Evolutionary conservation across 2,113 vertebrate species (phyloP), one percentile per base, ranked within the genome.

Genomic region (Myrmecobius fasciatus): DNA sequence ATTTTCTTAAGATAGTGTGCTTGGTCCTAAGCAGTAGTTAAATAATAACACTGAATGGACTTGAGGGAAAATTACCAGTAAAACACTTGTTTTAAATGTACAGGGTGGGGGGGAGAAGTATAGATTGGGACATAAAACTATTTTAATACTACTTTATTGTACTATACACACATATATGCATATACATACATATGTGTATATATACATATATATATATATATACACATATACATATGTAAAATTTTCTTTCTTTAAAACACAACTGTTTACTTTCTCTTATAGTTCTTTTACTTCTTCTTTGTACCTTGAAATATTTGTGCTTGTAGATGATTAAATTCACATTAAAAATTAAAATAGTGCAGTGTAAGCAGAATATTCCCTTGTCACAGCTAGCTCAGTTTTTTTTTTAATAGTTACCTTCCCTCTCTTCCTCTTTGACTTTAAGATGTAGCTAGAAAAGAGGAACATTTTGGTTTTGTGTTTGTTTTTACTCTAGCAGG

Each of bases 351-450:
- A 83, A 83, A 83, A 43, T 43, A 43, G 36, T 43, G 2, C 36
- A 43, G 6, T 92, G 92, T 54, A 92, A 94, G 94, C 96, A 97
- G 96, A 95, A 96, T 51, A 92, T 95, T 95, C 67, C 90, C 96
- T 97, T 98, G 96, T 91, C 96, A 91, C 92, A 97, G 92, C 89
- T 91, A 67, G 51, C 75, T 88, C 90, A 96, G 97, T 56, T 92
- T 98, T 97, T 98, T 98, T 92, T 98, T 97, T 98, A 98, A 97
- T 97, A 97, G 93, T 92, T 96, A 60, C 52, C 92, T 94, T 96
- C 96, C 96, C 94, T 93, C n/a, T 83, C 67, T 43, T 83, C 67
- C 31, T 25, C 31, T 83, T 6, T 43, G 20, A 83, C 67, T 91
- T 97, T n/a, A 93, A 91, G 95, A 53, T 97, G 96, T 96, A 95